Percentiles rank a stretch among this genome's conserved stretches.
Conservation (phyloP, 2,888 invertebrate genomes). For the Epistrophe eligans region DNA sequence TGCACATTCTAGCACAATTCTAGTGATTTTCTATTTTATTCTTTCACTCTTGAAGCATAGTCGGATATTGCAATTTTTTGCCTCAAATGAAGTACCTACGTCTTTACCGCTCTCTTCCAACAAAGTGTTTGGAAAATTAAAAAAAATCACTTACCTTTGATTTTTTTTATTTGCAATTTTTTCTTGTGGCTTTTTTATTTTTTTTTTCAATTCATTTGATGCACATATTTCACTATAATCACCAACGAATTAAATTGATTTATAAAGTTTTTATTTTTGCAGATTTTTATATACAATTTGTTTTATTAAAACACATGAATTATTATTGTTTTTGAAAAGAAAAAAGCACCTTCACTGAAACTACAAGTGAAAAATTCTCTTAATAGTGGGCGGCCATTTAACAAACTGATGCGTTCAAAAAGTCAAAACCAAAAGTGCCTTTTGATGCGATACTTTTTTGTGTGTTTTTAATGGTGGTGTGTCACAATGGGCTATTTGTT, state of each 20-base stretch:
- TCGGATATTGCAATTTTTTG: slow-evolving; percentile 58
- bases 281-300: slow-evolving; percentile 18
- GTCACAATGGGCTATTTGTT: slow-evolving; percentile 13
- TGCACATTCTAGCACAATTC: neutral
- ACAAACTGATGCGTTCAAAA: slow-evolving; percentile 67
- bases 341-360: slow-evolving; percentile 57
- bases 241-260: slow-evolving; percentile 27
- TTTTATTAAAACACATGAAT: slow-evolving; percentile 21
- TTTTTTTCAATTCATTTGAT: slow-evolving; percentile 5
- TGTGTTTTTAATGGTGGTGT: neutral
- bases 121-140: slow-evolving; percentile 45
- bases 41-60: slow-evolving; percentile 24
- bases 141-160: slow-evolving; percentile 29
- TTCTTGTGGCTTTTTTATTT: neutral
- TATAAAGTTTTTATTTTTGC: neutral
- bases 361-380: slow-evolving; percentile 64
- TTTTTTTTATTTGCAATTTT: slow-evolving; percentile 40
- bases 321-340: slow-evolving; percentile 4
- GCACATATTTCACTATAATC: slow-evolving; percentile 57
- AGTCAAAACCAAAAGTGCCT: slow-evolving; percentile 41
- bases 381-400: slow-evolving; percentile 71
- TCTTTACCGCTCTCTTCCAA: neutral
- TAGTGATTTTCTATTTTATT: slow-evolving; percentile 18
- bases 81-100: neutral
- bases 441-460: slow-evolving; percentile 43